These are phyloP conservation scores for Stercorarius parasiticus DNA, from an alignment of 2,113 vertebrate species.

Conservation along the genomic window DNA sequence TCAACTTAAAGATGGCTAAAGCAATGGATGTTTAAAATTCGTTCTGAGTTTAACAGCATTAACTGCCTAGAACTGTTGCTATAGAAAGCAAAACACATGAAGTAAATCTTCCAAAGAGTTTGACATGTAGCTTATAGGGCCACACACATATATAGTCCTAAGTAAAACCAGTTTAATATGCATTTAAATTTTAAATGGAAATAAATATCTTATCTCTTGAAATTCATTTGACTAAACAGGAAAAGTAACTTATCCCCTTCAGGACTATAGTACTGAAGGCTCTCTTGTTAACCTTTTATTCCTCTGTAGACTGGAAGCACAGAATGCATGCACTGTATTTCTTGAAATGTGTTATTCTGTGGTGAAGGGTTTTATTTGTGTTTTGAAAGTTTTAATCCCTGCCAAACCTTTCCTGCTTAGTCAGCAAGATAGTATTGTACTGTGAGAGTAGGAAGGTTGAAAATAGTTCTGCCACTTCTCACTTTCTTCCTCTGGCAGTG, in stretches of 20 bases:
- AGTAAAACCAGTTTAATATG: neutral
- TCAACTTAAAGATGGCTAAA: neutral
- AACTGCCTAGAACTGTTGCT: neutral
- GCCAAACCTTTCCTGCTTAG: neutral
- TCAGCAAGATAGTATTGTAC: neutral
- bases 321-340: neutral
- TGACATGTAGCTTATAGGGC: neutral
- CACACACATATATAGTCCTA: neutral
- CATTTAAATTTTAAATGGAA: slow-evolving; percentile 6
- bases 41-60: neutral
- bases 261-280: neutral
- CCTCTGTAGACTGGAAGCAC: neutral
- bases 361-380: neutral
- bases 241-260: neutral
- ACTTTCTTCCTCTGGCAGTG: neutral
- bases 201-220: neutral
- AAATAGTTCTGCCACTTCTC: neutral
- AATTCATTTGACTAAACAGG: neutral
- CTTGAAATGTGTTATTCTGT: neutral
- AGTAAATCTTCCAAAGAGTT: neutral
- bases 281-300: neutral
- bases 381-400: neutral
- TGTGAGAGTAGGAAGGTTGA: neutral
- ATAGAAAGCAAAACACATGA: neutral
- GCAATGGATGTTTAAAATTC: neutral